Evolutionary conservation across 2,888 invertebrate species (phyloP), one percentile per base, ranked within the genome.

Genomic region (Agrypnus murinus): DNA sequence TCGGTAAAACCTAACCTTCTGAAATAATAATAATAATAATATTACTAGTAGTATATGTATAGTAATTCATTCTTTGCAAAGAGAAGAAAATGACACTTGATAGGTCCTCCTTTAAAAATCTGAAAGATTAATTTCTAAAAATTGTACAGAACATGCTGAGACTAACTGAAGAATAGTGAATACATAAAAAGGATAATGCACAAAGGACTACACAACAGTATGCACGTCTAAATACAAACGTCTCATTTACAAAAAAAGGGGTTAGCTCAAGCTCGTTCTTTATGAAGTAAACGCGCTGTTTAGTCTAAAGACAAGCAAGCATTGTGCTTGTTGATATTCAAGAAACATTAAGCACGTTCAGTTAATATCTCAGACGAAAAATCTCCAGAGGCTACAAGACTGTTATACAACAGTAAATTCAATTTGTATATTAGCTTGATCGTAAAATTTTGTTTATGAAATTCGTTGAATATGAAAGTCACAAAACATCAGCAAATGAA

Each of bases 261-360:
- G 17, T 10, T 12, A 15, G 15, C 50, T 50, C 31, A 5, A 50
- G 50, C 14, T 14, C 12, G 55, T 12, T 55, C 55, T 34, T 38
- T 55, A 55, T 38, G 36, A 36, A 55, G 31, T 17, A 55, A 55
- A 36, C 36, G 17, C 36, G 36, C 34, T 55, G 36, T 55, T 50
- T 55, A 34, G 55, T 17, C 36, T 53, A 15, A 12, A 53, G 32
- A 34, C 32, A 53, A 9, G 55, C 12, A n/a, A 34, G 32, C 9
- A 31, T 34, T 55, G 36, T 36, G 36, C 36, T 55, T 38, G 55
- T 55, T 55, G 55, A 55, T 55, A 36, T 55, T 55, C 55, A 55
- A 36, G 55, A 55, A 55, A 55, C 55, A 55, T 34, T 55, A 15
- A 34, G 32, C 55, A 36, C 55, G 34, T 55, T 55, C 55, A 10